Base-by-base conservation (phyloP, 2,888 invertebrate species). In the Noctua janthe region DNA sequence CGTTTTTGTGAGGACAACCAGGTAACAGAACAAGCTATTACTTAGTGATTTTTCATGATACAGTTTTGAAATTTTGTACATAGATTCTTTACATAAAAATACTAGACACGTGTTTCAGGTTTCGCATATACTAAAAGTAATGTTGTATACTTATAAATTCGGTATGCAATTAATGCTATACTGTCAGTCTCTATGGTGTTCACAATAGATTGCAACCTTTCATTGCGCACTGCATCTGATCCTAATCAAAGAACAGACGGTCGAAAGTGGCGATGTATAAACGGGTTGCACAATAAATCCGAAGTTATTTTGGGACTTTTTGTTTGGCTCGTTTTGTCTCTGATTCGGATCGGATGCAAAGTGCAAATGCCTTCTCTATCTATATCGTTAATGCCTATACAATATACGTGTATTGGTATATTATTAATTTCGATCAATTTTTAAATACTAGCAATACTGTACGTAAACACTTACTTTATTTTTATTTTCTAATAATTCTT, bases 401-500 rank as follows among this genome's bases (percentile, higher is more conserved):
- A 43, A 7, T 39, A 43, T 1, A 39, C 10, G 20, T 39, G 66
- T 59, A 56, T 56, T 3, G 56, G 11, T n/a, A 11, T n/a, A 56
- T 11, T 56, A 56, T 23, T 11, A 0, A n/a, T 59, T 59, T 0
- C 4, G 59, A 59, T 59, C 0, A 4, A 5, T 62, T 35, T 64
- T 64, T 7, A 64, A 35, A 39, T 66, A 1, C 4, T 66, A 66
- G 10, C 7, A 66, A 66, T 20, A 35, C 13, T 47, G 29, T 15
- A 70, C 29, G 8, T 71, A 56, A 35, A 35, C 71, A 74, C 88
- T 88, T 81, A 89, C 88, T 71, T 77, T 74, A 49, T 71, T 54
- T 35, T 51, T n/a, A 17, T 39, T 79, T 6, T 86, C 81, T 71
- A 59, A n/a, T 43, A 84, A 39, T 17, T 71, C 67, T n/a, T 90